Evolutionary conservation across 2,113 vertebrate genomes (phyloP).

Genomic region (Indri indri): DNA sequence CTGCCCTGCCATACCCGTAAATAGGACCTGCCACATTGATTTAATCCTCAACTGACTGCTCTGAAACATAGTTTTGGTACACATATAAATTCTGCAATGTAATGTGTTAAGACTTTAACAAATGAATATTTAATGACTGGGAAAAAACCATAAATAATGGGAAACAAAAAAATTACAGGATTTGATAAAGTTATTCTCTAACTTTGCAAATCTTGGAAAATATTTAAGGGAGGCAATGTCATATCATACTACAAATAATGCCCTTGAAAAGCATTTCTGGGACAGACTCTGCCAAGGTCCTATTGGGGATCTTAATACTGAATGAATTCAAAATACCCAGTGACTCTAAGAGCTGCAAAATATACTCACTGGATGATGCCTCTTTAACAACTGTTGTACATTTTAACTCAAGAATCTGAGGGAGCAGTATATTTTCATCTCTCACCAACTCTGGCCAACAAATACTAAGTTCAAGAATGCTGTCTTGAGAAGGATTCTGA

Average conservation of each 20-base stretch:
- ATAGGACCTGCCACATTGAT: conserved; percentile 80
- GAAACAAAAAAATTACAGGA: conserved; percentile 77
- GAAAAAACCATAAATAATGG: conserved; percentile 80
- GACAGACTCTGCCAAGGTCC: background rate
- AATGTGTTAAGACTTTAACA: conserved; percentile 81
- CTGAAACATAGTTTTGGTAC: conserved; percentile 79
- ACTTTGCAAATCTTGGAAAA: conserved; percentile 60
- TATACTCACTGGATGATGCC: background rate
- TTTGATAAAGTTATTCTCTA: conserved; percentile 58
- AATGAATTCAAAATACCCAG: background rate
- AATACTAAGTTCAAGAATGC: background rate
- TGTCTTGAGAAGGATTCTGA: background rate
- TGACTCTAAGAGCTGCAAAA: background rate
- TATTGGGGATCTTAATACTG: background rate
- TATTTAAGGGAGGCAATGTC: background rate
- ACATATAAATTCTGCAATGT: conserved; percentile 84
- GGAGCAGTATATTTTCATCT: background rate
- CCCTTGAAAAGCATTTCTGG: background rate
- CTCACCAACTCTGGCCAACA: background rate
- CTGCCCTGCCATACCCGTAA: conserved; percentile 80
- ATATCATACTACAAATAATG: conserved; percentile 25
- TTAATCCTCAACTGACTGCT: conserved; percentile 83
- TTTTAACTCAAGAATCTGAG: background rate
- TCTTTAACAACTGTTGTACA: background rate
- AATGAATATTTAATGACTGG: conserved; percentile 82